Evolutionary conservation across 1,140 invertebrate species (phyloP).

Genomic region (Drosophila tristis): DNA sequence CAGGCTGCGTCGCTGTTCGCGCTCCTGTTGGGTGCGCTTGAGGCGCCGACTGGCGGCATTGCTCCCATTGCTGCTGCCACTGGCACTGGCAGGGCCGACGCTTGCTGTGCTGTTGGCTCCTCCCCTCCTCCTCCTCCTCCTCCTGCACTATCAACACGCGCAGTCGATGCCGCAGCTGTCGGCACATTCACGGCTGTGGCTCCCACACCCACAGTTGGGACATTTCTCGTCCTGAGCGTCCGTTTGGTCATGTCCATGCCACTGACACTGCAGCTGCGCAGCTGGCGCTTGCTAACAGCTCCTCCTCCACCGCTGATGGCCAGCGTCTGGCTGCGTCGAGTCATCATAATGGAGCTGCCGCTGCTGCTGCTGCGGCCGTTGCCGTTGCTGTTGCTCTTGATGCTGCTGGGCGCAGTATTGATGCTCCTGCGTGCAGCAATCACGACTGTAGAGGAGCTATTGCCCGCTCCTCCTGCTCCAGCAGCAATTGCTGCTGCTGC

Average conservation of each 20-base stretch:
- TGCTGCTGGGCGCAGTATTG: neutral
- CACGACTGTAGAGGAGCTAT: too few relatives aligned
- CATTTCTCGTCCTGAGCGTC: constrained; percentile 70
- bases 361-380: neutral
- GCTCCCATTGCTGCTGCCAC: neutral
- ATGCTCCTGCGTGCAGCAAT: too few relatives aligned
- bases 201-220: constrained; percentile 22
- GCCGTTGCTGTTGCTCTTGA: neutral
- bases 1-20: constrained; percentile 58
- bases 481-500: neutral
- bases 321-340: constrained; percentile 64
- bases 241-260: constrained; percentile 64
- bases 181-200: constrained; percentile 6
- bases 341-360: constrained; percentile 47
- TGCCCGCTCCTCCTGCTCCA: constrained; percentile 4
- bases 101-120: neutral
- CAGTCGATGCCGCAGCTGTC: neutral
- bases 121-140: neutral
- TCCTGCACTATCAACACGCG: neutral
- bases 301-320: constrained; percentile 5
- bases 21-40: constrained; percentile 50
- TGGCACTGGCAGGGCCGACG: constrained; percentile 4
- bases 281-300: constrained; percentile 63
- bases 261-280: constrained; percentile 66
- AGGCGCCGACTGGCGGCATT: constrained; percentile 39